Conservation (phyloP, 2,113 vertebrate species). For the Cyphomyrus discorhynchus region DNA sequence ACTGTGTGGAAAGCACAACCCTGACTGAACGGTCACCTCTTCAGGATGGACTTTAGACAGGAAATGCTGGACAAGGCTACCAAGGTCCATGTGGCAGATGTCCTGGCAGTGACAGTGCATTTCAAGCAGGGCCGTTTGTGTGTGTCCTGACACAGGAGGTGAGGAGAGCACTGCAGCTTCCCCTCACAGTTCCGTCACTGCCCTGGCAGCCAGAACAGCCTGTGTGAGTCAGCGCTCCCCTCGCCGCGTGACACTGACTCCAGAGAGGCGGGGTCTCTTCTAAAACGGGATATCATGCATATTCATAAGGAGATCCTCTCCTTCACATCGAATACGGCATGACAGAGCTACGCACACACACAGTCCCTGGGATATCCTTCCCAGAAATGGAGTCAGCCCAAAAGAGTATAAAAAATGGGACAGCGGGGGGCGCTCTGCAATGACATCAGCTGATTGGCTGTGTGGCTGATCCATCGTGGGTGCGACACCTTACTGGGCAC, state of each 20-base stretch:
- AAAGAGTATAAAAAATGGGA: not conserved
- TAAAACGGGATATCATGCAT: conserved; percentile 15
- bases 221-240: conserved; percentile 11
- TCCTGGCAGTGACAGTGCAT: not conserved
- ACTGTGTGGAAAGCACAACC: not conserved
- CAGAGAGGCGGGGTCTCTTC: not conserved
- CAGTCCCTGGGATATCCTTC: not conserved
- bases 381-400: not conserved
- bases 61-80: not conserved
- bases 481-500: not conserved
- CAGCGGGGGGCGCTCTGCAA: not conserved
- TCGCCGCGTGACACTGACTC: not conserved
- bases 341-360: not conserved
- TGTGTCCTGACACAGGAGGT: not conserved
- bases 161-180: not conserved
- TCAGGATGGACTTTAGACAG: not conserved
- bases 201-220: not conserved
- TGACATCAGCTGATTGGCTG: not conserved
- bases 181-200: not conserved
- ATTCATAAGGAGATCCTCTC: conserved; percentile 6
- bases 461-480: not conserved
- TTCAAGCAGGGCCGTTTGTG: not conserved
- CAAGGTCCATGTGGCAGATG: not conserved
- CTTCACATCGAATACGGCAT: not conserved
- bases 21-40: not conserved